phyloP scores from a whole-genome alignment of 1,140 invertebrate genomes.

The Zeugodacus cucurbitae region DNA sequence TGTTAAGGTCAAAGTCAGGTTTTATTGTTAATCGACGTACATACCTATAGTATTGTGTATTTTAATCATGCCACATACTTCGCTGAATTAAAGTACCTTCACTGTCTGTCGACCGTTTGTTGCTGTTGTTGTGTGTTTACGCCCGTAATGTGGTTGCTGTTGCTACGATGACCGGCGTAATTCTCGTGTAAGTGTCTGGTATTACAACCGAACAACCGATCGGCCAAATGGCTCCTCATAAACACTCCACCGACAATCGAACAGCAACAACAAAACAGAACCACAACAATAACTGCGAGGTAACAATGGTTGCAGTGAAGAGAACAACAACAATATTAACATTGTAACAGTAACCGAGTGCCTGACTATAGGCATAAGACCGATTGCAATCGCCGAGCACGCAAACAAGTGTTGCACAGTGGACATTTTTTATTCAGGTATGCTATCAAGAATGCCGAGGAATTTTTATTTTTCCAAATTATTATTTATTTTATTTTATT shows the following conservation, averaged over 20 bases:
- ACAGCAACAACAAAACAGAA: background rate
- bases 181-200: background rate
- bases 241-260: background rate
- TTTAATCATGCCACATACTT: background rate
- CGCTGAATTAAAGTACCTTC: background rate
- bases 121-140: background rate
- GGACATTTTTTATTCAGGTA: too few relatives aligned
- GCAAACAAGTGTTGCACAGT: background rate
- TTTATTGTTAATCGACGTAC: conserved; percentile 34
- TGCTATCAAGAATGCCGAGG: too few relatives aligned
- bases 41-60: background rate
- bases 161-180: background rate
- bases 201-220: background rate
- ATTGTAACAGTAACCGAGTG: background rate
- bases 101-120: background rate
- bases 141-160: background rate
- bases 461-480: too few relatives aligned
- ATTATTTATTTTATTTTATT: too few relatives aligned
- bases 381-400: background rate
- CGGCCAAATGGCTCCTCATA: background rate
- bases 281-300: background rate
- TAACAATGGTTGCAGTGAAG: background rate
- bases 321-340: background rate
- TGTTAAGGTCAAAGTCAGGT: conserved; percentile 46
- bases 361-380: background rate